These are phyloP conservation scores for Pseudotriccus pelzelni DNA, from an alignment of 2,797 vertebrate genomes.

Conservation along the genomic window DNA sequence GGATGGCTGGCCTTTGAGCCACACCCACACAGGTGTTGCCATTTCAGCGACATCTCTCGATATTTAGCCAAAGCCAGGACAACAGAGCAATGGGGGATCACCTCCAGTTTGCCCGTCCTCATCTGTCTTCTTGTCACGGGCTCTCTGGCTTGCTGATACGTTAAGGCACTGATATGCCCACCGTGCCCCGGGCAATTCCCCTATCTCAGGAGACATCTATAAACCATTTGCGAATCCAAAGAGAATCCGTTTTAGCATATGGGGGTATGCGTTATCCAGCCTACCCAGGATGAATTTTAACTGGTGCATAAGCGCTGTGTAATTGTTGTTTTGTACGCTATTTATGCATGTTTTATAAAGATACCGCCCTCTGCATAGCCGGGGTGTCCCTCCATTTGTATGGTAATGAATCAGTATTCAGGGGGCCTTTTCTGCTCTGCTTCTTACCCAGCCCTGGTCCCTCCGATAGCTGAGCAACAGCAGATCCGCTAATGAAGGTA, in stretches of 20 bases:
- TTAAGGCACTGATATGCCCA: background rate
- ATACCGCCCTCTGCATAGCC: background rate
- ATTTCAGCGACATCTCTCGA: background rate
- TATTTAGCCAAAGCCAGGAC: background rate
- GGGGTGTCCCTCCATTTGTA: background rate
- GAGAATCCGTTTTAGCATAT: background rate
- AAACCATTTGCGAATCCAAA: background rate
- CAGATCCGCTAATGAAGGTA: background rate
- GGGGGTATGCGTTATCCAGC: background rate
- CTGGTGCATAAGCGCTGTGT: background rate
- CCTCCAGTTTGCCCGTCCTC: background rate
- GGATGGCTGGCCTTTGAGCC: background rate
- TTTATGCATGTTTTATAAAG: background rate
- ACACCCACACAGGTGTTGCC: background rate
- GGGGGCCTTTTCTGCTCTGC: background rate
- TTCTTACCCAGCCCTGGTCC: background rate
- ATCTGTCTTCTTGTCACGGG: background rate
- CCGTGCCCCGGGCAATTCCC: background rate
- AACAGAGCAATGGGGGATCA: background rate
- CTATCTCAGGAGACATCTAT: background rate
- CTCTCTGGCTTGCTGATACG: background rate
- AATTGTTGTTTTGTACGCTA: background rate
- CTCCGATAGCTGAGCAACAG: background rate
- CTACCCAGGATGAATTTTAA: constrained; percentile 33
- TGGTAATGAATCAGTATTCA: background rate